A percentile compares a stretch with the other conserved stretches of the same genome.
These are phyloP conservation scores for Onchidella celtica DNA, from an alignment of 2,888 invertebrate genomes.

Conservation along the genomic window DNA sequence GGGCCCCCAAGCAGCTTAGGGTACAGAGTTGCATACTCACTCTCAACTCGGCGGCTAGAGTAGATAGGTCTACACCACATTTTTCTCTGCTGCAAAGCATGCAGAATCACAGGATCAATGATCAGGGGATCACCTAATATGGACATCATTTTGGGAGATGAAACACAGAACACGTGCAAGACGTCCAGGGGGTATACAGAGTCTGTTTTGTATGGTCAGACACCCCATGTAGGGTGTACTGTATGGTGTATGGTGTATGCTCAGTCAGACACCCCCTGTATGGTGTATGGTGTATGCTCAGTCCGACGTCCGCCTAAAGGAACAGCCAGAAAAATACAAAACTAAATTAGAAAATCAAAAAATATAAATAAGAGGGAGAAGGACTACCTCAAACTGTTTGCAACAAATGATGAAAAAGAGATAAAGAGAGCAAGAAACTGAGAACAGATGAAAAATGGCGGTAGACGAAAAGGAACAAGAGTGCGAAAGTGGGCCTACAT, in stretches of 20 bases:
- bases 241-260: neutral
- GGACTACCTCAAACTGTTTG: too few relatives aligned
- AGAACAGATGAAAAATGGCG: too few relatives aligned
- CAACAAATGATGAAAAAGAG: too few relatives aligned
- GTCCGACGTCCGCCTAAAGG: too few relatives aligned
- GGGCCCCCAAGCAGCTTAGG: neutral
- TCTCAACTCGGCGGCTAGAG: neutral
- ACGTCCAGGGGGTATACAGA: neutral
- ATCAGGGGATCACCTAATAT: neutral
- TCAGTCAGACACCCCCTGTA: neutral
- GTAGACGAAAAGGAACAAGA: too few relatives aligned
- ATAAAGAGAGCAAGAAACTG: too few relatives aligned
- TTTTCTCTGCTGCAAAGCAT: neutral
- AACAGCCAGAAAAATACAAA: too few relatives aligned
- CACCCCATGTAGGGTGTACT: neutral
- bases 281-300: too few relatives aligned
- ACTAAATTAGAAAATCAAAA: too few relatives aligned
- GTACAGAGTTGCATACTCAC: neutral
- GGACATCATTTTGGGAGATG: neutral
- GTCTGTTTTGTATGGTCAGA: neutral
- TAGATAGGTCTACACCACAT: neutral
- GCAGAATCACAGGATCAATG: neutral
- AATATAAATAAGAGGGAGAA: too few relatives aligned
- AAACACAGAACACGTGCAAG: neutral
- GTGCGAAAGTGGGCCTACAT: too few relatives aligned